Evolutionary conservation across 2,888 invertebrate genomes (phyloP).

Genomic region (Pterobdella sp.): DNA sequence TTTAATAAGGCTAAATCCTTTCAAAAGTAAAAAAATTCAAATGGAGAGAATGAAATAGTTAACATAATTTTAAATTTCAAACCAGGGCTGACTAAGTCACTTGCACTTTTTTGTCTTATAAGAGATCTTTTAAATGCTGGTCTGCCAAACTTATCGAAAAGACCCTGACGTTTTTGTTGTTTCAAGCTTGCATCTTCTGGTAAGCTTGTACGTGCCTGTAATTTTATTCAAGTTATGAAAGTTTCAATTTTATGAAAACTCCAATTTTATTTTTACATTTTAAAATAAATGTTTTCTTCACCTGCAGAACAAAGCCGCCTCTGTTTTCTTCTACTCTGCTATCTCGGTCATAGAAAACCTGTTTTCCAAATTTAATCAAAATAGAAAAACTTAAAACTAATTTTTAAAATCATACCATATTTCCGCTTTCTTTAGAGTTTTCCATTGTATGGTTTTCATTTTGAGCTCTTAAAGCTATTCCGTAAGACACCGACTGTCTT

Average conservation of each 20-base stretch:
- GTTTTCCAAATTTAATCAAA: conserved; percentile 28
- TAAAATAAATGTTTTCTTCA: conserved; percentile 45
- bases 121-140: conserved; percentile 44
- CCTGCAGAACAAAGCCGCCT: conserved; percentile 86
- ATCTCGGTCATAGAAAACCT: conserved; percentile 50
- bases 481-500: conserved; percentile 90
- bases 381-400: neutral
- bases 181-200: conserved; percentile 14
- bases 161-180: conserved; percentile 9
- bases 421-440: neutral
- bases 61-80: neutral
- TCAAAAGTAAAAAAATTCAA: too few species aligned
- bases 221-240: conserved; percentile 41
- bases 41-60: too few species aligned
- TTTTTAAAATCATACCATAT: neutral
- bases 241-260: neutral
- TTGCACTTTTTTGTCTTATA: conserved; percentile 24
- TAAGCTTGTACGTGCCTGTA: conserved; percentile 17
- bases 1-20: neutral
- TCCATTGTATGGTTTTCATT: conserved; percentile 25
- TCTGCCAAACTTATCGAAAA: conserved; percentile 26
- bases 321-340: conserved; percentile 73
- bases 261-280: neutral
- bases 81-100: conserved; percentile 23
- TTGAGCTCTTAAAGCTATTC: conserved; percentile 85